Percentiles rank a stretch among this genome's conserved stretches.
Evolutionary conservation across 1,140 invertebrate genomes (phyloP).

Genomic region (Semibalanus balanoides): DNA sequence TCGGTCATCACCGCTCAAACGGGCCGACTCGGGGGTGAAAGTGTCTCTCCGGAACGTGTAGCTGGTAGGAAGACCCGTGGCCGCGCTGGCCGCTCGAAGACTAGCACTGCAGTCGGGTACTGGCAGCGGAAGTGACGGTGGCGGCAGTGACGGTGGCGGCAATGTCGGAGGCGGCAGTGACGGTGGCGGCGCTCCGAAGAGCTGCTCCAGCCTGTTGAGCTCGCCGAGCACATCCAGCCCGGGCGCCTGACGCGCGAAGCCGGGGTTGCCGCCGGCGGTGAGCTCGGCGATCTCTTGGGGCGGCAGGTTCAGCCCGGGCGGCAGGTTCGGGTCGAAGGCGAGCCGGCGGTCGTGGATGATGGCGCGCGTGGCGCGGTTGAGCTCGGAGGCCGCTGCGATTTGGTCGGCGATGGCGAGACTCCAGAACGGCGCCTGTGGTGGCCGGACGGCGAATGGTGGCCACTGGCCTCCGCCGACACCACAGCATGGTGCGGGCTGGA

Average conservation of each 20-base stretch:
- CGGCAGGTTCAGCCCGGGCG: neutral
- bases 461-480: neutral
- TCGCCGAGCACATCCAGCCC: neutral
- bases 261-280: too few relatives aligned
- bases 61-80: too few relatives aligned
- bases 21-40: too few relatives aligned
- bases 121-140: too few relatives aligned
- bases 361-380: neutral
- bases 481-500: too few relatives aligned
- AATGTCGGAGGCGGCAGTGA: too few relatives aligned
- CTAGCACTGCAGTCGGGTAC: too few relatives aligned
- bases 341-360: neutral
- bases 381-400: neutral
- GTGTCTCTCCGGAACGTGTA: too few relatives aligned
- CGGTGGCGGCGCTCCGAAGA: neutral
- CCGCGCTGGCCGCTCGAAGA: too few relatives aligned
- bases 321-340: neutral
- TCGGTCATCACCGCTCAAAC: too few relatives aligned
- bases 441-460: too few relatives aligned
- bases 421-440: neutral
- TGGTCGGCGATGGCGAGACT: neutral
- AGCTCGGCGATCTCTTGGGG: neutral
- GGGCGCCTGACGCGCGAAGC: neutral
- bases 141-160: too few relatives aligned
- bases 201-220: neutral